phyloP scores from a whole-genome alignment of 2,113 vertebrate genomes.

The Galbula dea region DNA sequence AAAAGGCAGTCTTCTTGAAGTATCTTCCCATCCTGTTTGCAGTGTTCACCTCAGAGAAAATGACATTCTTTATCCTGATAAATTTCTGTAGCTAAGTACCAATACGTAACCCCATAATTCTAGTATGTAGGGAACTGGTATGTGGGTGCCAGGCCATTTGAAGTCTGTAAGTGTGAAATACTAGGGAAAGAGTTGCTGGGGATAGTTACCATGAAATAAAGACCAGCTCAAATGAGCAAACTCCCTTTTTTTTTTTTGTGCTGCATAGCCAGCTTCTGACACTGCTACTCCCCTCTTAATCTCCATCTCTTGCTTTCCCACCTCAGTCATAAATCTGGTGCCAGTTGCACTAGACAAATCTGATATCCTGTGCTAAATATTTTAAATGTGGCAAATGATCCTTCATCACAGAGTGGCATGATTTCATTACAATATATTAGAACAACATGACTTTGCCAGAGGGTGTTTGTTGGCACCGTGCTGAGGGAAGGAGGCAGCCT shows the following conservation, averaged over 20 bases:
- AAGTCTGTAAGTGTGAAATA: background rate
- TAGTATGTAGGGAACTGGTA: background rate
- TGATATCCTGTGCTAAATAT: constrained; percentile 25
- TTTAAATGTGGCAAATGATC: constrained; percentile 14
- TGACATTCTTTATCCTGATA: background rate
- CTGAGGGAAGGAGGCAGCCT: background rate
- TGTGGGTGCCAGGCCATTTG: background rate
- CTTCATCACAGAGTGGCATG: background rate
- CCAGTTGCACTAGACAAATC: constrained; percentile 17
- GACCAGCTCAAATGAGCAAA: background rate
- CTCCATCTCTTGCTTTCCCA: background rate
- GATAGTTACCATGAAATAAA: background rate
- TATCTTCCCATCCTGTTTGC: background rate
- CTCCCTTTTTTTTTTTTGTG: background rate
- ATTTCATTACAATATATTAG: constrained; percentile 33
- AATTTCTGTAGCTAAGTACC: background rate
- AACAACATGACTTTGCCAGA: constrained; percentile 51
- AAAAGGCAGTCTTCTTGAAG: background rate
- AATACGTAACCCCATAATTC: background rate
- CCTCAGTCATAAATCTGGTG: background rate
- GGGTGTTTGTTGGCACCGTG: background rate
- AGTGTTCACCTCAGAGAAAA: background rate
- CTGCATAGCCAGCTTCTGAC: background rate
- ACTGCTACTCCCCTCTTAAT: background rate
- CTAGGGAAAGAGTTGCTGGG: background rate